Base-by-base conservation (phyloP, 2,113 vertebrate species). In the Chloebia gouldiae region DNA sequence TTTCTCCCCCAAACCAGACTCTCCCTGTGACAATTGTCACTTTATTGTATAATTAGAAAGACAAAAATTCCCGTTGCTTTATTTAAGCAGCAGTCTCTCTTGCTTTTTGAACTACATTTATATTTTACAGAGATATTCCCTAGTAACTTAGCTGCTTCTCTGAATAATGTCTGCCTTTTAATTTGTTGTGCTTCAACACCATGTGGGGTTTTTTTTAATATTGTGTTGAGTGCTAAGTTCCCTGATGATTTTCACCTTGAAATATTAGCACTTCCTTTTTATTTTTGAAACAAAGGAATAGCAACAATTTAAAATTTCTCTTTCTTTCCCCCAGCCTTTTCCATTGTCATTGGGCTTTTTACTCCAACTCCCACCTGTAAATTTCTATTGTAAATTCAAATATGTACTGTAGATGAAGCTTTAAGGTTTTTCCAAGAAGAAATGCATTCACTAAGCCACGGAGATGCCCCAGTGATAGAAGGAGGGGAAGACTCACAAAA, bases 141-240 rank as follows among this genome's bases (percentile, higher is more conserved):
- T 35, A 50, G 47, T 79, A 85, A 80, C 45, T 64, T 68, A 25
- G 15, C 81, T 2, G 0, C 7, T 61, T 91, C 78, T 93, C 54
- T 80, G 50, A 69, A 87, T 50, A 72, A 10, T 33, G 7, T 45
- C 53, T 92, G 49, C 19, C 23, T 23, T 76, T 93, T 76, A 60
- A 53, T 84, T 84, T 90, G 15, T 51, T 73, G 13, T 75, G 6
- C 15, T 93, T 75, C 69, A 57, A 64, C 33, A 75, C 7, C 0
- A 0, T 28, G 39, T 35, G 10, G 0, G 5, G 40, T 40, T 0
- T 2, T 86, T 76, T 76, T 44, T 27, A 61, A 49, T 6, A 17
- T 12, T 84, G 14, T 79, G 22, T 76, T 69, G 53, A 69, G 18
- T 42, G 18, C 13, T 71, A 78, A 66, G 45, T 71, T 81, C 18